A percentile compares a stretch with the other conserved stretches of the same genome.
These are phyloP conservation scores for Tiliqua scincoides DNA, from an alignment of 2,113 vertebrate genomes.

Conservation along the genomic window DNA sequence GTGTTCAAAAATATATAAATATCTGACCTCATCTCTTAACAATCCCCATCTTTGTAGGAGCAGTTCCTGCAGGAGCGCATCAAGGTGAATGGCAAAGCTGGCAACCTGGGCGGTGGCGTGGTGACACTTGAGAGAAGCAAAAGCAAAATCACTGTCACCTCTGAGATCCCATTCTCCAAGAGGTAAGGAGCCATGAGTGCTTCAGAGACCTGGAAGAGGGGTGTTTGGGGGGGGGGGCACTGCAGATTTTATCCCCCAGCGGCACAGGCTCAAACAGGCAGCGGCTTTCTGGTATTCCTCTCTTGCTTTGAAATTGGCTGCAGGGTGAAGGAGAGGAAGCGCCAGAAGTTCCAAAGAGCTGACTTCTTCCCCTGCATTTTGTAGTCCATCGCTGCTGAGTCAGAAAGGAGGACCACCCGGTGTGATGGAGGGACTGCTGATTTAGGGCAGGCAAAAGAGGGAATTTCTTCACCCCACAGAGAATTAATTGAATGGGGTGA, in stretches of 20 bases:
- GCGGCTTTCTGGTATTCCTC: too few relatives aligned
- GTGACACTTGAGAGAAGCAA: constrained; percentile 97
- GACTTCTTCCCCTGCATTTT: too few relatives aligned
- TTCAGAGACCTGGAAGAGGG: neutral
- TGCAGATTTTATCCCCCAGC: neutral
- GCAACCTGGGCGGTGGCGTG: constrained; percentile 90
- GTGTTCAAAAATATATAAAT: neutral
- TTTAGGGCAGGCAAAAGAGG: too few relatives aligned
- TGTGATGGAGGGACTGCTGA: neutral
- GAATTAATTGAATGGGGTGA: too few relatives aligned
- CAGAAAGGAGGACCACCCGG: neutral
- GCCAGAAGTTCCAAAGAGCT: too few relatives aligned
- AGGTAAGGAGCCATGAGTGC: constrained; percentile 76
- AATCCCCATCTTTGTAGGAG: constrained; percentile 75
- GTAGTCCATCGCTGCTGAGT: too few relatives aligned
- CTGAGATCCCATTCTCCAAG: constrained; percentile 97
- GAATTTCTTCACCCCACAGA: too few relatives aligned
- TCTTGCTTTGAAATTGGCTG: neutral
- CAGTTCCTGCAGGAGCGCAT: constrained; percentile 97
- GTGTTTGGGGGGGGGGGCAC: neutral
- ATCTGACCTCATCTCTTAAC: rapidly evolving
- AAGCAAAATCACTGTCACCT: constrained; percentile 95
- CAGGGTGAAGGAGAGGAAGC: neutral
- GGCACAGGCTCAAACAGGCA: rapidly evolving
- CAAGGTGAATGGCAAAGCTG: constrained; percentile 96